A percentile compares a stretch with the other conserved stretches of the same genome.
These are phyloP conservation scores for Acrobasis repandana DNA, from an alignment of 2,888 invertebrate genomes.

Conservation along the genomic window DNA sequence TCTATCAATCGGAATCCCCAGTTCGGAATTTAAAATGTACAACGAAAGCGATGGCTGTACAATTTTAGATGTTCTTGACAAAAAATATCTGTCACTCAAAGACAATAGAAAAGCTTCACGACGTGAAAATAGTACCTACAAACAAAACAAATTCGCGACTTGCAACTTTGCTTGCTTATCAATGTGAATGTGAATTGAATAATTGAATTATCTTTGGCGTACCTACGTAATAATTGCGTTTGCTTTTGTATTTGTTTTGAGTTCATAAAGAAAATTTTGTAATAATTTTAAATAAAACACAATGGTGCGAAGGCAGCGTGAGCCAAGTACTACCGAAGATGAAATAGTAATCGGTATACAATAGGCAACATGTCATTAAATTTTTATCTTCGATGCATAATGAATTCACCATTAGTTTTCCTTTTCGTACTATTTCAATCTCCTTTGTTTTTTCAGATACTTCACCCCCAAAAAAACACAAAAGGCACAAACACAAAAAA, in stretches of 20 bases:
- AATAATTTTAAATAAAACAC: slow-evolving; percentile 22
- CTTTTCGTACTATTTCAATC: background rate
- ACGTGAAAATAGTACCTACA: background rate
- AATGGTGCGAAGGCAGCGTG: slow-evolving; percentile 75
- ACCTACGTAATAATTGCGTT: too few species aligned
- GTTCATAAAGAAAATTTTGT: too few species aligned
- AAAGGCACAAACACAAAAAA: slow-evolving; percentile 85
- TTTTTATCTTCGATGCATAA: background rate
- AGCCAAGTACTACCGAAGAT: slow-evolving; percentile 74
- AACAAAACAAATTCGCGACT: background rate
- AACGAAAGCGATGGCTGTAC: too few species aligned
- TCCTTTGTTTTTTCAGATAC: slow-evolving; percentile 52
- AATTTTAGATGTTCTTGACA: too few species aligned
- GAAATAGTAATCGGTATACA: slow-evolving; percentile 74
- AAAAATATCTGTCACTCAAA: too few species aligned
- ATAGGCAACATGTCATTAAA: slow-evolving; percentile 17
- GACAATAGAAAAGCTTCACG: background rate
- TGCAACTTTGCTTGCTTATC: too few species aligned
- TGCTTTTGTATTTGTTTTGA: background rate
- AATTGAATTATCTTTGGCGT: too few species aligned
- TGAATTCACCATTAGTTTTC: background rate
- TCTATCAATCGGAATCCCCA: too few species aligned
- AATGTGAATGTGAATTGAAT: too few species aligned
- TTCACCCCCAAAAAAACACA: slow-evolving; percentile 83
- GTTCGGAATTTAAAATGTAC: too few species aligned